Evolutionary conservation across 2,113 vertebrate genomes (phyloP), one percentile per base, ranked within the genome.

Genomic region (Dasypus novemcinctus): DNA sequence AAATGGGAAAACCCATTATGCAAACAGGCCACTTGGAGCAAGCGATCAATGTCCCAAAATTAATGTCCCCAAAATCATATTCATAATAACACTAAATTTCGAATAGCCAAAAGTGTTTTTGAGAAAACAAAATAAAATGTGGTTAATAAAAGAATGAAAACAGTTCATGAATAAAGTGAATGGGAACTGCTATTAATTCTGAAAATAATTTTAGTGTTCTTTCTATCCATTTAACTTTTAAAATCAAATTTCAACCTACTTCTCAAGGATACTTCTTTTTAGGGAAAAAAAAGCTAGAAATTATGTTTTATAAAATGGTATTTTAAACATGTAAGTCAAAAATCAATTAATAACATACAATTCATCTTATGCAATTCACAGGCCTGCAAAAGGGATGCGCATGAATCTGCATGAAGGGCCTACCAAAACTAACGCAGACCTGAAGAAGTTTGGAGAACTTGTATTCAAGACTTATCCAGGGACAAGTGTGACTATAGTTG

Each of bases 241-340:
- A 93, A 90, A 84, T 80, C 25, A 80, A 79, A 43, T 72, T 90
- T 95, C 64, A 82, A 93, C 13, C 68, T 68, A 66, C 57, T 74
- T 79, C 71, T 91, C 43, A 88, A 92, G n/a, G 31, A 3, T 18
- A 68, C 27, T 90, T 88, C 54, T 91, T 71, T 63, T 66, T 5
- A 21, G 29, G n/a, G 31, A 41, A 41, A 69, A 87, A 80, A 68
- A 76, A 31, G 43, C 21, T 57, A 74, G 36, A n/a, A 95, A 88
- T 64, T 74, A 79, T 1, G 5, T 8, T 43, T 49, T 64, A 41
- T 59, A 86, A 90, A 68, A 84, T 31, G n/a, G 66, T 29, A 18
- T 33, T 49, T 83, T 38, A 80, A 57, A 49, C 5, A 80, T 5
- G 0, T 13, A 36, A 11, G 17, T 57, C 29, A 85, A 59, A 90